Base-by-base conservation (phyloP, 2,113 vertebrate genomes). In the Taurulus bubalis region DNA sequence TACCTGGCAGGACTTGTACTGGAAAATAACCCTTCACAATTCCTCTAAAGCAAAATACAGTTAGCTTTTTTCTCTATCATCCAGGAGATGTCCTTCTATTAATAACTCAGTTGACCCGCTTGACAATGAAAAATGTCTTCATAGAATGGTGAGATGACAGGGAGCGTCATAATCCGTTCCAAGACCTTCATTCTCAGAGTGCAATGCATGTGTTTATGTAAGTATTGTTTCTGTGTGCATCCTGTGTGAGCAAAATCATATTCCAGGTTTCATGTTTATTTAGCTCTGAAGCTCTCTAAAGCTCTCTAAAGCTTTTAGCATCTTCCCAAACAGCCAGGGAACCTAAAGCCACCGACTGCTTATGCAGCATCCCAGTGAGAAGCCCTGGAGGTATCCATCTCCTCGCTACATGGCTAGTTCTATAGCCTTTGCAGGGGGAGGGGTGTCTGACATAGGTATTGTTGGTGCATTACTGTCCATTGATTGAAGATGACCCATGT, bases 401-500 rank as follows among this genome's bases (percentile, higher is more conserved):
- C n/a, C n/a, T n/a, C n/a, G n/a, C n/a, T n/a, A n/a, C n/a, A n/a
- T n/a, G n/a, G n/a, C n/a, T n/a, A n/a, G n/a, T n/a, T n/a, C n/a
- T n/a, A n/a, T n/a, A n/a, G n/a, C n/a, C n/a, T n/a, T n/a, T n/a
- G n/a, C n/a, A n/a, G n/a, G n/a, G n/a, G n/a, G n/a, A n/a, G n/a
- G n/a, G n/a, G n/a, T n/a, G n/a, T 72, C 49, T 69, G 62, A 79
- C 65, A n/a, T n/a, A 42, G 71, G 36, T 24, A 74, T 74, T 82
- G 30, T 69, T 36, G 70, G 18, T 71, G 70, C 79, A 84, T 88
- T 85, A 86, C 83, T 82, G 69, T 64, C 76, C 80, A 85, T 80
- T 85, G 87, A 86, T 82, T 91, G 55, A 71, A 82, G 75, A 79
- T 82, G 71, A 77, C 80, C 62, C 65, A 66, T 76, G 53, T 71